Evolutionary conservation across 2,113 vertebrate genomes (phyloP).

Genomic region (Triplophysa dalaica): DNA sequence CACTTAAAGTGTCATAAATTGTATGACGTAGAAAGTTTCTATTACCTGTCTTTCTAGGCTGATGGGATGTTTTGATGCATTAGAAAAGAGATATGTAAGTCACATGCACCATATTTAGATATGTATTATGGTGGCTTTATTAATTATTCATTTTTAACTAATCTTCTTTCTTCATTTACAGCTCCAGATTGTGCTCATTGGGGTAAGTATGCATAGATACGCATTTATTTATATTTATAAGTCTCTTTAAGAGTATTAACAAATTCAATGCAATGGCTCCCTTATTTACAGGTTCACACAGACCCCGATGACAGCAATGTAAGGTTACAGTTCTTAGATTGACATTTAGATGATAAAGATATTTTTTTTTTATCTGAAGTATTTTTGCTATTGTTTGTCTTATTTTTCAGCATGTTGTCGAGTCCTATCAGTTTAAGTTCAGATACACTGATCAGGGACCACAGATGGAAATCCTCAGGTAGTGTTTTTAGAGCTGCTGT

Average conservation of each 20-base stretch:
- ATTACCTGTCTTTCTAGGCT: constrained; percentile 74
- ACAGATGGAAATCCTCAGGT: constrained; percentile 74
- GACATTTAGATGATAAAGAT: background rate
- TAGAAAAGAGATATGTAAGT: constrained; percentile 96
- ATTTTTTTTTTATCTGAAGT: background rate
- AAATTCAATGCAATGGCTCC: background rate
- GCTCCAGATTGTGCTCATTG: constrained; percentile 77
- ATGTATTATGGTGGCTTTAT: background rate
- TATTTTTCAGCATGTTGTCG: constrained; percentile 83
- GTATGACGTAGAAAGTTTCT: background rate
- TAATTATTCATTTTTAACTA: background rate
- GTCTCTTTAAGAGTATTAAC: background rate
- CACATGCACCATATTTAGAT: background rate
- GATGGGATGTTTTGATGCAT: constrained; percentile 92
- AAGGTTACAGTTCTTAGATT: constrained; percentile 55
- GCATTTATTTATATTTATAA: background rate
- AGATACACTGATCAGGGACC: constrained; percentile 85
- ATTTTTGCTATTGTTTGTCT: constrained; percentile 27
- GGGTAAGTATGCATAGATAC: constrained; percentile 65
- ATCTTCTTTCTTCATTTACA: constrained; percentile 53
- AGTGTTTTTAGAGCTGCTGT: background rate
- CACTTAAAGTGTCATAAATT: background rate
- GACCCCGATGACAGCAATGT: constrained; percentile 73
- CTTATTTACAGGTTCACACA: constrained; percentile 69
- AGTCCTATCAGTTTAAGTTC: constrained; percentile 96